phyloP scores from a whole-genome alignment of 2,113 vertebrate species.

The Laterallus jamaicensis region DNA sequence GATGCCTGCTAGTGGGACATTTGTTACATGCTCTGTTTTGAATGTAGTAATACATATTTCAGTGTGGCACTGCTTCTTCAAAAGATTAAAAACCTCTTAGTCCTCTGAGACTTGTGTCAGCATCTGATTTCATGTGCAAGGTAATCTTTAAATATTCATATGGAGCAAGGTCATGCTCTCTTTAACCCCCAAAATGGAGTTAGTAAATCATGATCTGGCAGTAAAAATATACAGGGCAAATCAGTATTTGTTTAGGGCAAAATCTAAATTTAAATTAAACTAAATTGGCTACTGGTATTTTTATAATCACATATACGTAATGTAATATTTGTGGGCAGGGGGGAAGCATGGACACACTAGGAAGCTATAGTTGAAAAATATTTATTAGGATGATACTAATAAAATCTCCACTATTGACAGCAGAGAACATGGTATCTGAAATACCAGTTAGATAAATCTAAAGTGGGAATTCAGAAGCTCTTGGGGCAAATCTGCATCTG shows the following conservation, averaged over 20 bases:
- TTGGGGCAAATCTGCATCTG: constrained; percentile 30
- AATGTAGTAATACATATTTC: constrained; percentile 63
- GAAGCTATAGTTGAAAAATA: background rate
- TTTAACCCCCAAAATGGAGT: constrained; percentile 55
- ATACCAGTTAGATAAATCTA: background rate
- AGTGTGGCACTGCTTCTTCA: constrained; percentile 55
- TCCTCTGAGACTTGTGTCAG: constrained; percentile 74
- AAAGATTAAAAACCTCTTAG: constrained; percentile 68
- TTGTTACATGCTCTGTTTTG: constrained; percentile 57
- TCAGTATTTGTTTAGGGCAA: constrained; percentile 66
- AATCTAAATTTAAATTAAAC: constrained; percentile 68
- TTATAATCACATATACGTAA: background rate
- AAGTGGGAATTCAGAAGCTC: constrained; percentile 32
- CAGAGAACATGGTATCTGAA: background rate
- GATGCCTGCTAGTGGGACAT: constrained; percentile 65
- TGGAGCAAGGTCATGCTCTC: constrained; percentile 46
- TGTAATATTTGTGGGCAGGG: background rate
- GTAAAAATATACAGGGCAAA: constrained; percentile 48
- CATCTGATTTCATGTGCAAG: constrained; percentile 67
- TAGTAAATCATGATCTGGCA: constrained; percentile 64
- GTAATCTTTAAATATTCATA: constrained; percentile 71
- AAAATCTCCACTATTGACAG: background rate
- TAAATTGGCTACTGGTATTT: constrained; percentile 21
- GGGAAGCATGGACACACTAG: background rate
- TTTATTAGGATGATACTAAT: constrained; percentile 1